A percentile compares a stretch with the other conserved stretches of the same genome.
Evolutionary conservation across 1,140 invertebrate genomes (phyloP).

Genomic region (Drosophila ficusphila): DNA sequence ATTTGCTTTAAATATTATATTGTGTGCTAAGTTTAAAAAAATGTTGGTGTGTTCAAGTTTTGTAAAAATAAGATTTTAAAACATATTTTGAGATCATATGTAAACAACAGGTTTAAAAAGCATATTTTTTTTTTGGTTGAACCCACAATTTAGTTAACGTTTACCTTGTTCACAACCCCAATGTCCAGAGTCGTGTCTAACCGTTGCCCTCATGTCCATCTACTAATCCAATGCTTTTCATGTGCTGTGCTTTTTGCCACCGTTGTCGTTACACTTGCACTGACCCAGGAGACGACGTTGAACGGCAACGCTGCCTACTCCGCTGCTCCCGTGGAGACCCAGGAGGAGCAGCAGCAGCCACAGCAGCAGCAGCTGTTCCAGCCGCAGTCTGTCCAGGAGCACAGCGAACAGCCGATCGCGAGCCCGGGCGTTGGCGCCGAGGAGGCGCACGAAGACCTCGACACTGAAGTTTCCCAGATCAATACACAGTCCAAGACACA

Average conservation of each 20-base stretch:
- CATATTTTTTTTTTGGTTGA: background rate
- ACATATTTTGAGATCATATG: too few relatives aligned
- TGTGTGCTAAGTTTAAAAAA: too few relatives aligned
- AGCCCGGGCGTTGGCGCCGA: slow-evolving; percentile 42
- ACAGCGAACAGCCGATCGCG: slow-evolving; percentile 28
- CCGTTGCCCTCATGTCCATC: slow-evolving; percentile 66
- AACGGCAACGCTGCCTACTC: slow-evolving; percentile 63
- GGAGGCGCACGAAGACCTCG: slow-evolving; percentile 82
- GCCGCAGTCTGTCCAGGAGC: slow-evolving; percentile 22
- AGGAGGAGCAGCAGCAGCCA: slow-evolving; percentile 22
- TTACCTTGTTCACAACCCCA: slow-evolving; percentile 8
- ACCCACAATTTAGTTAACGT: background rate
- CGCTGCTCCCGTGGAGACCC: slow-evolving; percentile 30
- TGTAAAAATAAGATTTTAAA: too few relatives aligned
- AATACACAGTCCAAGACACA: slow-evolving; percentile 83
- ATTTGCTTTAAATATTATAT: too few relatives aligned
- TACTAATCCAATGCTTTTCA: slow-evolving; percentile 80
- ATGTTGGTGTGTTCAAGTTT: too few relatives aligned
- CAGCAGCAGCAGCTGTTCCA: slow-evolving; percentile 12
- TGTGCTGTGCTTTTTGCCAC: slow-evolving; percentile 62
- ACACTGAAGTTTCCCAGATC: slow-evolving; percentile 84
- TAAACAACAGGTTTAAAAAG: background rate
- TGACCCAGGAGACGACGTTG: slow-evolving; percentile 58
- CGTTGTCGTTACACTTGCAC: slow-evolving; percentile 48
- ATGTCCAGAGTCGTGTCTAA: slow-evolving; percentile 33